These are phyloP conservation scores for Ursus arctos DNA, from an alignment of 2,113 vertebrate species.

Conservation along the genomic window DNA sequence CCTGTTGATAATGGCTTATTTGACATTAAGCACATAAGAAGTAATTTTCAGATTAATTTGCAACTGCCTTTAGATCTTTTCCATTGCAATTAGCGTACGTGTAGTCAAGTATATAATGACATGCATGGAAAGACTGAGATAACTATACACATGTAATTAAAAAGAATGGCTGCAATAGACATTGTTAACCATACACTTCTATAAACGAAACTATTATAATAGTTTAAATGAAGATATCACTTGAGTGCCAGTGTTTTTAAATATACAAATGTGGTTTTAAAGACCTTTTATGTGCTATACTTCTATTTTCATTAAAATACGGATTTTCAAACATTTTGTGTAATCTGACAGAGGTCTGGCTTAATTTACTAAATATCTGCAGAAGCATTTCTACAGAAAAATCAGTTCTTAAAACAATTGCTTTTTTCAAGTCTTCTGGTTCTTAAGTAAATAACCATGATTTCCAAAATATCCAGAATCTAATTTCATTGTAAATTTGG, in stretches of 20 bases:
- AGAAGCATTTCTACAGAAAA: conserved; percentile 36
- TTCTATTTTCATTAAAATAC: conserved; percentile 57
- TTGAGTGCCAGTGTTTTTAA: conserved; percentile 20
- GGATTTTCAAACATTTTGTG: conserved; percentile 37
- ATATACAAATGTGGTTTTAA: conserved; percentile 10
- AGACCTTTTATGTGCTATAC: neutral
- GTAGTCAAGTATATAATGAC: neutral
- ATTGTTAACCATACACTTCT: neutral
- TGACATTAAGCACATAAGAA: neutral
- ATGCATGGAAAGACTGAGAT: neutral
- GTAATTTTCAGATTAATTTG: conserved; percentile 19
- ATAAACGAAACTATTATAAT: neutral
- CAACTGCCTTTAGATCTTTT: conserved; percentile 29
- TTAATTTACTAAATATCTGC: conserved; percentile 13
- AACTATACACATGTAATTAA: neutral
- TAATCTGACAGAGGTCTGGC: conserved; percentile 28
- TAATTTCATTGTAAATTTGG: conserved; percentile 33
- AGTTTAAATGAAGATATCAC: conserved; percentile 15
- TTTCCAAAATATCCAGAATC: conserved; percentile 46
- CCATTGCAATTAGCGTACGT: neutral
- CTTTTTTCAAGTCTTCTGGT: neutral
- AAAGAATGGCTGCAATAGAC: neutral
- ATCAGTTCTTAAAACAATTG: neutral
- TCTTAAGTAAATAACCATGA: conserved; percentile 47
- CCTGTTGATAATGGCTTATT: neutral